Base-by-base conservation (phyloP, 2,113 vertebrate genomes). In the Hemibagrus wyckioides region DNA sequence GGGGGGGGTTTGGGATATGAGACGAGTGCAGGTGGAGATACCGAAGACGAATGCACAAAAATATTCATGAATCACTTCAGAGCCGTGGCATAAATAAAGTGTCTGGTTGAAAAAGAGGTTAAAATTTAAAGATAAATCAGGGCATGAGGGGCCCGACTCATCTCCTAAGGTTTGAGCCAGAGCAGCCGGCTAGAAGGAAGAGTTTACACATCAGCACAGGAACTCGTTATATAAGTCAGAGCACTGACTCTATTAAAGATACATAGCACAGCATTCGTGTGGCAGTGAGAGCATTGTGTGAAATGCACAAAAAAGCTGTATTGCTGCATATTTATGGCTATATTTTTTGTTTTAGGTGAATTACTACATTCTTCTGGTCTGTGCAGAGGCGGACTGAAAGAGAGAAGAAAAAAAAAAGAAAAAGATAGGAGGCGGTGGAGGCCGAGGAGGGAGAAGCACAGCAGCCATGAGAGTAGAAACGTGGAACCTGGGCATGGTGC, bases 401-500 rank as follows among this genome's bases (percentile, higher is more conserved):
- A 17, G 52, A 54, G 48, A 77, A 88, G 67, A 77, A 71, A 67
- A 3, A 69, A 6, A 17, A 44, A 5, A 21, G 19, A 17, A 25
- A 30, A 19, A n/a, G 41, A 25, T 33, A 39, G 9, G 80, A 85
- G 65, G 54, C 56, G 75, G 76, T 52, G 15, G 28, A 28, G 67
- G 57, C 30, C 77, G 6, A 19, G 61, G 36, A 54, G 39, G 21
- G 39, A 86, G 19, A 85, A 92, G 84, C 75, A 80, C 84, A 91
- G 88, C 90, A 92, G 92, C 87, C 59, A 99, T 99, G 97, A 96
- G 94, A 93, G 90, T 93, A 89, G 30, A 95, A 89, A 92, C 92
- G 86, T 97, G 97, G 97, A 95, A 94, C 90, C 83, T 96, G 89
- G 95, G 94, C 33, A 90, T 95, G 36, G 84, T 98, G n/a, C 82